Percentiles rank a stretch among this genome's conserved stretches.
Conservation (phyloP, 2,113 vertebrate species). For the Neolamprologus falcicula region DNA sequence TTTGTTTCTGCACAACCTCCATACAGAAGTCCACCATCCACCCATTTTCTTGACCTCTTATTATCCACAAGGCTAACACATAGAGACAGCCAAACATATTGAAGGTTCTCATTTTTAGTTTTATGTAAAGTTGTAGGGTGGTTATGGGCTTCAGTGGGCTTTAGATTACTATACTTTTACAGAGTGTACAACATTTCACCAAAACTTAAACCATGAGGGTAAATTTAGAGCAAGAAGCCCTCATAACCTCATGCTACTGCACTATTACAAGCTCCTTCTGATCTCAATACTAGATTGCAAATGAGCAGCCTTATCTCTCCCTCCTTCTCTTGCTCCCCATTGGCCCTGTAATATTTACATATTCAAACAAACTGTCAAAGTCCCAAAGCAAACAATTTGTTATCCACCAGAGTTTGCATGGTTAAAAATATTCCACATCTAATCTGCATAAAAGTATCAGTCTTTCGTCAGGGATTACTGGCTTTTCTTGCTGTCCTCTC, state of each 20-base stretch:
- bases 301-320: constrained; percentile 31
- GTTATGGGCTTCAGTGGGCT: background rate
- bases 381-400: constrained; percentile 63
- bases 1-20: background rate
- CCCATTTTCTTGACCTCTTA: background rate
- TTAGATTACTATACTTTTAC: background rate
- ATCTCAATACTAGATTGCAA: constrained; percentile 35
- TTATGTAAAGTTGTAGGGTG: background rate
- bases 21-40: background rate
- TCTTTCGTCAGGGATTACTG: constrained; percentile 3
- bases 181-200: background rate
- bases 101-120: background rate
- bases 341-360: constrained; percentile 53
- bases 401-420: constrained; percentile 55
- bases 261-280: background rate
- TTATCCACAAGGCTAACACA: rapidly evolving
- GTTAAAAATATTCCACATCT: constrained; percentile 62
- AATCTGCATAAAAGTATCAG: constrained; percentile 52
- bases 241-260: background rate
- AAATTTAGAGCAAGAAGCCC: background rate
- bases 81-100: background rate
- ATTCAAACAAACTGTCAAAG: constrained; percentile 69
- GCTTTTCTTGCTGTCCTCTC: background rate
- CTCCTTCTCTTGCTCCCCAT: background rate
- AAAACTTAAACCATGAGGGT: background rate